phyloP scores from a whole-genome alignment of 2,888 invertebrate species.

The Cyrtodaria siliqua region DNA sequence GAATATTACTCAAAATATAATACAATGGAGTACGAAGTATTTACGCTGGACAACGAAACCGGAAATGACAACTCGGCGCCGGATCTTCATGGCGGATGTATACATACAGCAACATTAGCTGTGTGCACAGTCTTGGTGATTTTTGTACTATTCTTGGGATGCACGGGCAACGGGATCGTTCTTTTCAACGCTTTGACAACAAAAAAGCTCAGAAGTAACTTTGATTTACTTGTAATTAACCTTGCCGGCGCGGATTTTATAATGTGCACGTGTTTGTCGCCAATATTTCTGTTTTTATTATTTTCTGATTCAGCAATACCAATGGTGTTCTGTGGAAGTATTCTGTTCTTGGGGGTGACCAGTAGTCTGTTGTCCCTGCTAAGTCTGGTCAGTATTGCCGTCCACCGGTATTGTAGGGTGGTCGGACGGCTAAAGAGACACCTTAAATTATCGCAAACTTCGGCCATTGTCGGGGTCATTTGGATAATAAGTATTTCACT shows the following conservation, averaged over 20 bases:
- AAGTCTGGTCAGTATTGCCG: constrained; percentile 75
- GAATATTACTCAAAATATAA: background rate
- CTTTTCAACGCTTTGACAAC: constrained; percentile 71
- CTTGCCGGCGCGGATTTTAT: constrained; percentile 77
- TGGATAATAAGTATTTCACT: constrained; percentile 73
- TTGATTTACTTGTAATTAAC: constrained; percentile 75
- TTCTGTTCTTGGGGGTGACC: constrained; percentile 72
- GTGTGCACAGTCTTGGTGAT: constrained; percentile 79
- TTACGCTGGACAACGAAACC: constrained; percentile 32
- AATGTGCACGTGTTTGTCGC: constrained; percentile 75
- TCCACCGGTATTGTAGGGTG: constrained; percentile 74
- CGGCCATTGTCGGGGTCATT: constrained; percentile 65
- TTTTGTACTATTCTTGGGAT: constrained; percentile 76
- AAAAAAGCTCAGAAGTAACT: constrained; percentile 71
- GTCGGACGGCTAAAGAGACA: constrained; percentile 67
- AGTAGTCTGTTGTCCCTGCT: constrained; percentile 74
- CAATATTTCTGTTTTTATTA: constrained; percentile 74
- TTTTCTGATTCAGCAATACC: constrained; percentile 75
- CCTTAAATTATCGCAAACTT: constrained; percentile 67
- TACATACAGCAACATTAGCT: constrained; percentile 79
- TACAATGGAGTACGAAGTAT: background rate
- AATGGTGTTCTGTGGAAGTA: constrained; percentile 74
- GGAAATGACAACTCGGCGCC: constrained; percentile 6
- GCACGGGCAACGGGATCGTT: constrained; percentile 78
- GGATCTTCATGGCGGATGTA: constrained; percentile 63